These are phyloP conservation scores for Gibbula magus DNA, from an alignment of 2,888 invertebrate species.

Conservation along the genomic window DNA sequence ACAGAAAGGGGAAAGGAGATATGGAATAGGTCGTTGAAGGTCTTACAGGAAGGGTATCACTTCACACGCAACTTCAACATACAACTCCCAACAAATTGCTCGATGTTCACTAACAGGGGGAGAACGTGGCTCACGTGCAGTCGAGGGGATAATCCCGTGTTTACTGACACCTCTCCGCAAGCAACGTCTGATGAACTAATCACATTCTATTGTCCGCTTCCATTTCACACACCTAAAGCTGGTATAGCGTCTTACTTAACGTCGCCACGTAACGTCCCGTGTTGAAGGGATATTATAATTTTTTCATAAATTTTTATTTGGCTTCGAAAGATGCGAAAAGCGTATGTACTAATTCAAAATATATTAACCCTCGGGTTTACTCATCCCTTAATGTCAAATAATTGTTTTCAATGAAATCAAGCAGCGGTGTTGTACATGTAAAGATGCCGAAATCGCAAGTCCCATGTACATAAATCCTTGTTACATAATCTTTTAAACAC, in stretches of 20 bases:
- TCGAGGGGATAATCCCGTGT: background rate
- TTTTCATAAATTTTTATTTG: too few species aligned
- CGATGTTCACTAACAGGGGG: background rate
- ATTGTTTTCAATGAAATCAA: too few species aligned
- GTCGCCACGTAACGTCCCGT: background rate
- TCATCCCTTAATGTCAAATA: too few species aligned
- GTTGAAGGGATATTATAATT: too few species aligned
- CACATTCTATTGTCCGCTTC: background rate
- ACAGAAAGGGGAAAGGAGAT: background rate
- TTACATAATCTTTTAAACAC: too few species aligned
- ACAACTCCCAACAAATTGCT: constrained; percentile 15
- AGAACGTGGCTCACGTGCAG: background rate
- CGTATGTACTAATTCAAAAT: too few species aligned
- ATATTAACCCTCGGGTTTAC: too few species aligned
- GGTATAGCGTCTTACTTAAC: background rate
- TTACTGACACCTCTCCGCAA: background rate
- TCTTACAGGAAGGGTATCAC: background rate
- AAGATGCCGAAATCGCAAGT: too few species aligned
- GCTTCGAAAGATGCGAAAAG: too few species aligned
- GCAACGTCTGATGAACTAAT: background rate
- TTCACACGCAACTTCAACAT: constrained; percentile 3
- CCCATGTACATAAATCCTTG: too few species aligned
- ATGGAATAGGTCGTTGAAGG: background rate
- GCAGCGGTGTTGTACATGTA: too few species aligned
- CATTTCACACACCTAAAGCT: background rate